Base-by-base conservation (phyloP, 2,797 vertebrate species). In the Notoglanidium macrostoma region DNA sequence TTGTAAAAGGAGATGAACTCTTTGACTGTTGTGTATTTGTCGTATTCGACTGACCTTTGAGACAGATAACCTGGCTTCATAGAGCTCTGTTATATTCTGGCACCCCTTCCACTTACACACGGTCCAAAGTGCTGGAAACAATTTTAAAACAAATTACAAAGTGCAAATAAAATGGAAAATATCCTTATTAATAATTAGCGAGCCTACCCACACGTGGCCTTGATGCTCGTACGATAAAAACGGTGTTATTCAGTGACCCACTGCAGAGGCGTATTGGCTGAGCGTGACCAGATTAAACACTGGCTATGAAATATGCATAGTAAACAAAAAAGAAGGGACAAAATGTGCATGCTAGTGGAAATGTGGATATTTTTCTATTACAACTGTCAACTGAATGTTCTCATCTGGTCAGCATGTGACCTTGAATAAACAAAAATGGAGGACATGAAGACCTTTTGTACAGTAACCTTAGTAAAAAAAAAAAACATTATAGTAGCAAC, bases 161-260 rank as follows among this genome's bases (percentile, higher is more conserved):
- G 91, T 90, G 85, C 90, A 91, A 90, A 89, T 89, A 90, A 91
- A 90, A 87, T 87, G 86, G 86, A 77, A 90, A 89, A 91, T 89
- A 86, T 90, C 89, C 59, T 86, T 89, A 91, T 91, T 91, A 91
- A 91, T 91, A 89, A 91, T 91, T 91, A 91, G 86, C 91, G 81
- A 90, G 87, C 9, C 84, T 85, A 84, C 90, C 91, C 91, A 91
- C 91, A 81, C 14, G 15, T 82, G 88, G 57, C 89, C 90, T 90
- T 91, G 90, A 90, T 89, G 79, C 73, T 83, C 67, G 83, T 77
- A 84, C 76, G 78, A 90, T 87, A 88, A 73, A 86, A 65, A 59
- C 59, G 32, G 19, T 68, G 85, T 88, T 89, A 67, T 88, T 90
- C 76, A 87, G 29, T 63, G 74, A 82, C 61, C 87, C 82, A 21